phyloP scores from a whole-genome alignment of 2,113 vertebrate genomes.

The Tonatia bakeri region DNA sequence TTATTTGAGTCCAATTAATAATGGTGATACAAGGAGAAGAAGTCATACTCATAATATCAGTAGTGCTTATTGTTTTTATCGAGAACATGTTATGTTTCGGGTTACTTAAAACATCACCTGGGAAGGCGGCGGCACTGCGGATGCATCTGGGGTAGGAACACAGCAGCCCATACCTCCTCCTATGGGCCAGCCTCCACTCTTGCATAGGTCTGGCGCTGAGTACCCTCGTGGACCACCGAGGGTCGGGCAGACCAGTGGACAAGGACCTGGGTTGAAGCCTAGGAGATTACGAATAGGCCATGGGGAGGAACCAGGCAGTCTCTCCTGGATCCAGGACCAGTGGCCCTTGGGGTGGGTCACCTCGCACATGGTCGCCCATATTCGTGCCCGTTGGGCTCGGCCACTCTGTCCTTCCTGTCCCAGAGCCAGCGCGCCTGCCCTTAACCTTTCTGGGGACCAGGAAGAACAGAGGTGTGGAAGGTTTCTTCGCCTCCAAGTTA shows the following conservation, averaged over 20 bases:
- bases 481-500: neutral
- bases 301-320: neutral
- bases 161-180: neutral
- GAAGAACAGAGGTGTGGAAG: neutral
- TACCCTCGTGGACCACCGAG: neutral
- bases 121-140: neutral
- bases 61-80: neutral
- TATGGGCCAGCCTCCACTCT: neutral
- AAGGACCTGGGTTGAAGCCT: neutral
- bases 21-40: neutral
- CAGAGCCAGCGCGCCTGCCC: conserved; percentile 14
- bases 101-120: neutral
- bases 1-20: neutral
- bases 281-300: neutral
- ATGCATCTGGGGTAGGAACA: neutral
- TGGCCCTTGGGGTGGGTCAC: neutral
- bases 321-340: neutral
- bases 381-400: neutral
- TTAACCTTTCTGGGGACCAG: neutral
- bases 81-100: neutral
- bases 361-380: neutral
- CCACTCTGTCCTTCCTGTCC: neutral
- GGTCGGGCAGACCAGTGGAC: neutral
- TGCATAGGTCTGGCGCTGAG: neutral
- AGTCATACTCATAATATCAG: neutral